These are phyloP conservation scores for Pongo pygmaeus DNA, from an alignment of 2,113 vertebrate species.

Conservation along the genomic window DNA sequence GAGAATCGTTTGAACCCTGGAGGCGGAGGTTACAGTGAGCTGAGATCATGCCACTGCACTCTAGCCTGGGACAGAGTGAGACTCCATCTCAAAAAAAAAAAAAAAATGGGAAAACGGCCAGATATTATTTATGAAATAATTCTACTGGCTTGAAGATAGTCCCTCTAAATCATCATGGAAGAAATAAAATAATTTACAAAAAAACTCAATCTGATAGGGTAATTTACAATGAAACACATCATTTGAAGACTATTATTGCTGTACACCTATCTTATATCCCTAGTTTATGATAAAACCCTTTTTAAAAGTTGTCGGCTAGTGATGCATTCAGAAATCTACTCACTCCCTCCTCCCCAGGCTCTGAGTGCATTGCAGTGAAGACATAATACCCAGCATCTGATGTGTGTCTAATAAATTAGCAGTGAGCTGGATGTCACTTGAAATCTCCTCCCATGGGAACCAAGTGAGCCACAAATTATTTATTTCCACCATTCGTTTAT, in stretches of 20 bases:
- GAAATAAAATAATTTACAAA: no score
- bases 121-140: no score
- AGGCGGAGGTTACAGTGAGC: no score
- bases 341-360: not conserved
- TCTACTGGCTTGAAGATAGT: no score
- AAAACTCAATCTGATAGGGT: not conserved
- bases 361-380: not conserved
- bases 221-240: not conserved
- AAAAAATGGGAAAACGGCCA: no score
- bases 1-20: no score
- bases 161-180: no score
- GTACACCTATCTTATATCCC: not conserved
- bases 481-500: not conserved
- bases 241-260: not conserved
- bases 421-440: not conserved
- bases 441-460: not conserved
- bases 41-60: no score
- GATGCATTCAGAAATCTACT: not conserved
- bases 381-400: not conserved
- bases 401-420: not conserved
- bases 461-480: not conserved
- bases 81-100: no score
- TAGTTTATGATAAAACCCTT: slow-evolving; percentile 3
- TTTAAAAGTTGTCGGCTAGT: slow-evolving; percentile 4
- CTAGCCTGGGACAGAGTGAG: no score